Conservation (phyloP, 23 tunicate species). For the Ciona savignyi region DNA sequence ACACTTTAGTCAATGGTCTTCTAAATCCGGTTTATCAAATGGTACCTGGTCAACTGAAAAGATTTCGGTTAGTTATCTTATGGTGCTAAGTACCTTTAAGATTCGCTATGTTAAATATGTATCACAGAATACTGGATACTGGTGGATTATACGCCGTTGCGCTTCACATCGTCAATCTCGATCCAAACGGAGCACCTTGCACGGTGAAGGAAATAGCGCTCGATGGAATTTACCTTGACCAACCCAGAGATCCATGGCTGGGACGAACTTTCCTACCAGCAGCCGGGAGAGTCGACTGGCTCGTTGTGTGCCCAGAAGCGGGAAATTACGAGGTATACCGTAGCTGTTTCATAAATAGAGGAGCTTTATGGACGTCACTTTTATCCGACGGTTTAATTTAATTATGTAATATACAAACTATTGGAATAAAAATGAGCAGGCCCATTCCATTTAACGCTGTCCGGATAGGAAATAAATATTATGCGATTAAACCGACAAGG, state of each 20-base stretch:
- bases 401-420: no score
- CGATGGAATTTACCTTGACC: conserved; percentile 53
- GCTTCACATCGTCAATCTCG: conserved; percentile 6
- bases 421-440: no score
- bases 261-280: conserved; percentile 28
- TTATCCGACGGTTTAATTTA: no score
- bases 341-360: no score
- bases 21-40: conserved; percentile 1
- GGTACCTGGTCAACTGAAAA: conserved; percentile 5
- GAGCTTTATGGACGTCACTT: no score
- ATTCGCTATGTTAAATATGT: no score
- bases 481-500: no score
- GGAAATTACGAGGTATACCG: conserved; percentile 51
- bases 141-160: conserved; percentile 44
- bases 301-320: conserved; percentile 26
- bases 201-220: conserved; percentile 49
- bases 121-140: conserved; percentile 45
- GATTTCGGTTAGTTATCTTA: no score
- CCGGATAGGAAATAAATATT: no score
- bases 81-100: no score
- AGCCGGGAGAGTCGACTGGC: conserved; percentile 58
- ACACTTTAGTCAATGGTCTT: conserved; percentile 19
- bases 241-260: conserved; percentile 25
- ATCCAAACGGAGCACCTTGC: conserved; percentile 11
- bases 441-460: no score